Evolutionary conservation across 1,140 invertebrate species (phyloP).

Genomic region (Portunus trituberculatus): DNA sequence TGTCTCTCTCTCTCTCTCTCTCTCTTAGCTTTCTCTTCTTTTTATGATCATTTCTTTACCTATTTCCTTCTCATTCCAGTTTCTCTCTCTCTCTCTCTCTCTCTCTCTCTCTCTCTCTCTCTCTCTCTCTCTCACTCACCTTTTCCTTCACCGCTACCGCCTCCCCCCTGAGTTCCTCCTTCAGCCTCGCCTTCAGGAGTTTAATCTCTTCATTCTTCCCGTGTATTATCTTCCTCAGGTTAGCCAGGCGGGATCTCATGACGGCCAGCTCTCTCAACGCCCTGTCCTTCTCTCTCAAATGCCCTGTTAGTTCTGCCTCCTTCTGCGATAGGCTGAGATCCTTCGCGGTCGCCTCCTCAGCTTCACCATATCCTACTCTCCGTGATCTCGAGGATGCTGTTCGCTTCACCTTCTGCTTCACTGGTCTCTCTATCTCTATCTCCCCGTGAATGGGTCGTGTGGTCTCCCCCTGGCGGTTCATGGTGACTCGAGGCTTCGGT

Average conservation of each 20-base stretch:
- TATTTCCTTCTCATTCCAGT: no score
- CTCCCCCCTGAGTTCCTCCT: conserved; percentile 62
- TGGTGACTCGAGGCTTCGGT: background rate
- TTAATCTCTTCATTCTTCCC: conserved; percentile 75
- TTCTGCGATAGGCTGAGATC: background rate
- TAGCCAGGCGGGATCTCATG: conserved; percentile 62
- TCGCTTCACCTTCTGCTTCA: background rate
- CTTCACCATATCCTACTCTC: background rate
- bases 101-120: no score
- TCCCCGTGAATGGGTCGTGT: conserved; percentile 33
- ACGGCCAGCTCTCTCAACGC: conserved; percentile 50
- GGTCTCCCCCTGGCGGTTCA: background rate
- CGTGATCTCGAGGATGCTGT: background rate
- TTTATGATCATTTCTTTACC: no score
- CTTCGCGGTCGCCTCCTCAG: background rate
- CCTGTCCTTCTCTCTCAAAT: background rate
- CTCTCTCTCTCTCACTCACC: background rate
- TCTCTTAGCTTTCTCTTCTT: no score
- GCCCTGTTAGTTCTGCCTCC: background rate
- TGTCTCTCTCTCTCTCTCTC: no score
- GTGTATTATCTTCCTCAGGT: conserved; percentile 73
- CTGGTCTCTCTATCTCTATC: conserved; percentile 33
- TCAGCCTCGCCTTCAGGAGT: conserved; percentile 68
- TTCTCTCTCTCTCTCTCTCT: no score
- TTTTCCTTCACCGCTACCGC: conserved; percentile 25